phyloP scores from a whole-genome alignment of 2,888 invertebrate species.

The Caenorhabditis auriculariae region DNA sequence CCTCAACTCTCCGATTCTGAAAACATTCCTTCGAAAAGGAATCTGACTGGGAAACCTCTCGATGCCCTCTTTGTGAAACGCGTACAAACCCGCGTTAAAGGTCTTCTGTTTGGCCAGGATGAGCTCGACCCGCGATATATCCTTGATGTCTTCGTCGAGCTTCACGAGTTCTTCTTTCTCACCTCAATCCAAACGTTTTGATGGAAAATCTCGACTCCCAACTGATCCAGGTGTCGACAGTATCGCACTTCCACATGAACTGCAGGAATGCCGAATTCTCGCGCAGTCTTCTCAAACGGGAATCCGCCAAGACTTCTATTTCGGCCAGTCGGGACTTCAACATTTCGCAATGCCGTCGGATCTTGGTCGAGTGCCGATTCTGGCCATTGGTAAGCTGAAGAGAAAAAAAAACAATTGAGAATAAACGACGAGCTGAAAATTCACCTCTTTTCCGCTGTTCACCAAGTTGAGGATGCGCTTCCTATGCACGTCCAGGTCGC shows the following conservation, averaged over 20 bases:
- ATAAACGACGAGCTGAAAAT: no score
- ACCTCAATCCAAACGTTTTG: constrained; percentile 69
- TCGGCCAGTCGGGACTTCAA: constrained; percentile 72
- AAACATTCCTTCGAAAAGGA: not conserved
- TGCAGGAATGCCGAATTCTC: constrained; percentile 98
- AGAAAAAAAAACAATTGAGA: not conserved
- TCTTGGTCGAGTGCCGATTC: constrained; percentile 90
- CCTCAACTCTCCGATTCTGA: constrained; percentile 60
- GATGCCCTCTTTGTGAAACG: constrained; percentile 64
- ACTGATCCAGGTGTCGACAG: constrained; percentile 98
- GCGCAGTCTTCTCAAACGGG: constrained; percentile 84
- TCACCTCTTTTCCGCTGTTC: constrained; percentile 76
- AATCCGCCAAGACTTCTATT: constrained; percentile 81
- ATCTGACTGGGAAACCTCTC: constrained; percentile 33
- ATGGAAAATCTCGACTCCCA: no score
- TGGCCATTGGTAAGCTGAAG: constrained; percentile 81
- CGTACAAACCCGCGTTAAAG: constrained; percentile 64
- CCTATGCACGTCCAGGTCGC: constrained; percentile 92
- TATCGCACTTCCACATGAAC: constrained; percentile 99
- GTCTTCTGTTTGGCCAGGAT: constrained; percentile 87
- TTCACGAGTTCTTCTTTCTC: constrained; percentile 97
- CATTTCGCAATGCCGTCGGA: constrained; percentile 71
- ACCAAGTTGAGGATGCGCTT: constrained; percentile 88
- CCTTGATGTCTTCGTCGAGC: constrained; percentile 94
- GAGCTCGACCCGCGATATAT: constrained; percentile 96